Evolutionary conservation across 2,113 vertebrate genomes (phyloP), one percentile per base, ranked within the genome.

Genomic region (Phocoena phocoena): DNA sequence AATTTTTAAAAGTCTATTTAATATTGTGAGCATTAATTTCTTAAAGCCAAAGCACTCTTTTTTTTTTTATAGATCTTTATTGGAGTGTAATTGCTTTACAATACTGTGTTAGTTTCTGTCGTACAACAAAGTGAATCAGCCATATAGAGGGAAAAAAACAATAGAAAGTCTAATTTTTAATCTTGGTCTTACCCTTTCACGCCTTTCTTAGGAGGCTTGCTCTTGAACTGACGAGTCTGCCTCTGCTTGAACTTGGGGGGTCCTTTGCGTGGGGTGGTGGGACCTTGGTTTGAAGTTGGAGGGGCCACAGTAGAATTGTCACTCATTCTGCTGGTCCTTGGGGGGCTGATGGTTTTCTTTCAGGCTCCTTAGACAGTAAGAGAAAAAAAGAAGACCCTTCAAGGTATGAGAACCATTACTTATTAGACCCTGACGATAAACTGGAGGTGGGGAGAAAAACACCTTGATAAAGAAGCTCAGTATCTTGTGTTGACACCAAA

Each of bases 221-320:
- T 99, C 98, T 99, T 99, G 99, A 99, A 99, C 77, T 99, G 99
- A 18, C 99, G 99, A 26, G 99, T 99, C 98, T 99, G 99, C 96
- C 99, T 99, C 98, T 99, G 99, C 98, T 99, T 99, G 99, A 99
- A 99, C 95, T 99, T 99, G 83, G 99, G 99, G 17, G 99, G 99
- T 0, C 99, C 99, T 98, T 99, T 99, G 97, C 99, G 99, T 0
- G 99, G 99, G 10, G 99, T 99, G n/a, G 99, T 98, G 80, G 99
- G 99, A 38, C 99, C 99, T 0, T 93, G 92, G 12, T 81, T 0
- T 23, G 96, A 70, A 11, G 97, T 77, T 6, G 97, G 96, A 12
- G 98, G 98, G 21, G 98, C 98, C 98, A 99, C 97, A 41, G 99
- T 0, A 17, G 2, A 89, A 50, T 85, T 98, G 88, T 99, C 98